Percentiles rank a stretch among this genome's conserved stretches.
Evolutionary conservation across 2,797 vertebrate species (phyloP).

Genomic region (Gila robusta): DNA sequence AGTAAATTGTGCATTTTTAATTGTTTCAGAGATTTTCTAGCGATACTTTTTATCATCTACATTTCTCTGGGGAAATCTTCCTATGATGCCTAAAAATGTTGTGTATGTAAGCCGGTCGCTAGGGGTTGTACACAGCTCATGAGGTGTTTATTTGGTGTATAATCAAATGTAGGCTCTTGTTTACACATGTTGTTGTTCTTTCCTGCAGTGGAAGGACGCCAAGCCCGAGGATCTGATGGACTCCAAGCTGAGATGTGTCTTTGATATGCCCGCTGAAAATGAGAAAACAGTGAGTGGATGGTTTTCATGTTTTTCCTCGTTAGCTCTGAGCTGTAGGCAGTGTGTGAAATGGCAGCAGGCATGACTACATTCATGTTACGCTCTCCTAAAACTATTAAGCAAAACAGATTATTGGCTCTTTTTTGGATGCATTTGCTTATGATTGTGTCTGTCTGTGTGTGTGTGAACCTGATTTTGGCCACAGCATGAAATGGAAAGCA

Average conservation of each 20-base stretch:
- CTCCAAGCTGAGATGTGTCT: conserved; percentile 99
- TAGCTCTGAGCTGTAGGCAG: neutral
- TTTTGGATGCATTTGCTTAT: neutral
- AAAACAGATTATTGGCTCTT: conserved; percentile 6
- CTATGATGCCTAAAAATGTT: neutral
- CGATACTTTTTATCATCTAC: neutral
- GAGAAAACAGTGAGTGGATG: conserved; percentile 89
- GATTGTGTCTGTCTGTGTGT: neutral
- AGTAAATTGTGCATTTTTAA: neutral
- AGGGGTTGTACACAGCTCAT: neutral
- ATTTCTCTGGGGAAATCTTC: neutral
- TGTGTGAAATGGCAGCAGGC: neutral
- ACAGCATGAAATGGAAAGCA: conserved; percentile 95
- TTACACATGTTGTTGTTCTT: conserved; percentile 16
- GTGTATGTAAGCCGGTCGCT: neutral
- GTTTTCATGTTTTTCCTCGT: neutral
- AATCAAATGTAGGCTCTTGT: neutral
- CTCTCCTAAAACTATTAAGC: neutral
- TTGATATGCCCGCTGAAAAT: conserved; percentile 94
- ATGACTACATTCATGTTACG: neutral
- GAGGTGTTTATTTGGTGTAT: conserved; percentile 25
- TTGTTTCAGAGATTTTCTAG: neutral
- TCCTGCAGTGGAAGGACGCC: conserved; percentile 96
- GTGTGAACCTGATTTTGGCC: conserved; percentile 57
- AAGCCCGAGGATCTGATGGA: conserved; percentile 99